Evolutionary conservation across 1,140 invertebrate genomes (phyloP).

Genomic region (Belonocnema kinseyi): DNA sequence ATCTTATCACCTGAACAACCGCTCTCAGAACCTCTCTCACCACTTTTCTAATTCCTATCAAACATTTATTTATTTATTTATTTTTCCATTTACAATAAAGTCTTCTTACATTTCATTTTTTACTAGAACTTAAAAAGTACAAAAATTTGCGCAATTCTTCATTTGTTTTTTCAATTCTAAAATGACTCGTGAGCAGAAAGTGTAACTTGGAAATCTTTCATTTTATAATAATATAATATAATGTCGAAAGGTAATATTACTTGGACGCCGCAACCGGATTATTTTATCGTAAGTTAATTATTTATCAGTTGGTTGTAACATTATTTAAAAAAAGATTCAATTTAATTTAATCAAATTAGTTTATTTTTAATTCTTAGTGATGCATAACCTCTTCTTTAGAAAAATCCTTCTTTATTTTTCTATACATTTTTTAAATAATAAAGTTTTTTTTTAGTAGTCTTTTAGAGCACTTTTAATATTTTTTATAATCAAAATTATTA

Average conservation of each 20-base stretch:
- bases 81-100: too few species aligned
- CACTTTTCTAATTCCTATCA: not conserved
- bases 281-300: slow-evolving; percentile 34
- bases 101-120: too few species aligned
- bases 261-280: slow-evolving; percentile 32
- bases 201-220: not conserved
- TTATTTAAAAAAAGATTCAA: not conserved
- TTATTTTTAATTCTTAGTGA: not conserved
- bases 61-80: too few species aligned
- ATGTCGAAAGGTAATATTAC: not conserved
- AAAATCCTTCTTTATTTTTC: not conserved
- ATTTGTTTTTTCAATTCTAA: slow-evolving; percentile 1
- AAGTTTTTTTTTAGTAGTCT: not conserved
- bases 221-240: not conserved
- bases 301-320: not conserved
- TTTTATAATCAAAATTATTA: not conserved
- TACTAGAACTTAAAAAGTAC: not conserved
- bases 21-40: not conserved
- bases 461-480: too few species aligned
- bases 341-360: not conserved
- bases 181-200: not conserved
- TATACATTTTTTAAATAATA: not conserved
- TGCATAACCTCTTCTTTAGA: not conserved
- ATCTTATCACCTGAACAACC: not conserved
- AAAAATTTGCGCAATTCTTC: not conserved